phyloP scores from a whole-genome alignment of 2,888 invertebrate genomes.

The Coelogynopora nodosa region DNA sequence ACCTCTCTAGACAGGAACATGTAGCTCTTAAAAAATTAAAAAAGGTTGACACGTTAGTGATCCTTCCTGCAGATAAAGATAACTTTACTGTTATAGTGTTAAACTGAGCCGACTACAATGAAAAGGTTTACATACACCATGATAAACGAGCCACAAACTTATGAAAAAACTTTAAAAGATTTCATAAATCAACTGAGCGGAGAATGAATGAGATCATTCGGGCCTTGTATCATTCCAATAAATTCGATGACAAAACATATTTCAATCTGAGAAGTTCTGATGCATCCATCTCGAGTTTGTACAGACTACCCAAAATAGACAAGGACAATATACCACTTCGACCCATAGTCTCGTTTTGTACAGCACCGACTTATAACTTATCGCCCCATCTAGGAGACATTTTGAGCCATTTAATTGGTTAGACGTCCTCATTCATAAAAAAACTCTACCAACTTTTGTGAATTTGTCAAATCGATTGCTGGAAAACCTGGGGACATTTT shows the following conservation, averaged over 20 bases:
- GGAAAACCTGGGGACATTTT: not conserved
- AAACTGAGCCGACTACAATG: not conserved
- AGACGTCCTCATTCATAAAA: not conserved
- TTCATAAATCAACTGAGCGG: not conserved
- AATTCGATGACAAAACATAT: slow-evolving; percentile 20
- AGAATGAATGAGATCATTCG: not conserved
- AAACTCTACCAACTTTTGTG: not conserved
- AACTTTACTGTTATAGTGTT: slow-evolving; percentile 14
- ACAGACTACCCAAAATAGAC: not conserved
- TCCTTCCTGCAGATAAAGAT: not conserved
- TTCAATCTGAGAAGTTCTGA: slow-evolving; percentile 17
- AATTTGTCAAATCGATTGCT: not conserved
- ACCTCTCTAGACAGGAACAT: not conserved
- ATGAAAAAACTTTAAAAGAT: not conserved
- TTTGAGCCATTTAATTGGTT: not conserved
- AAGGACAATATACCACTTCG: not conserved
- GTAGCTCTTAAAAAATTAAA: slow-evolving; percentile 5
- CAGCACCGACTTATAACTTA: not conserved
- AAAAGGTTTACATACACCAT: slow-evolving; percentile 1
- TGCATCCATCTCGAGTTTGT: not conserved
- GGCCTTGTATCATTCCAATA: not conserved
- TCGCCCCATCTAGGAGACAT: not conserved
- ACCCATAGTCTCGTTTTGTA: slow-evolving; percentile 33
- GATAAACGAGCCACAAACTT: not conserved
- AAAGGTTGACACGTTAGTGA: not conserved